Conservation (phyloP, 2,113 vertebrate genomes). For the Thymallus thymallus region DNA sequence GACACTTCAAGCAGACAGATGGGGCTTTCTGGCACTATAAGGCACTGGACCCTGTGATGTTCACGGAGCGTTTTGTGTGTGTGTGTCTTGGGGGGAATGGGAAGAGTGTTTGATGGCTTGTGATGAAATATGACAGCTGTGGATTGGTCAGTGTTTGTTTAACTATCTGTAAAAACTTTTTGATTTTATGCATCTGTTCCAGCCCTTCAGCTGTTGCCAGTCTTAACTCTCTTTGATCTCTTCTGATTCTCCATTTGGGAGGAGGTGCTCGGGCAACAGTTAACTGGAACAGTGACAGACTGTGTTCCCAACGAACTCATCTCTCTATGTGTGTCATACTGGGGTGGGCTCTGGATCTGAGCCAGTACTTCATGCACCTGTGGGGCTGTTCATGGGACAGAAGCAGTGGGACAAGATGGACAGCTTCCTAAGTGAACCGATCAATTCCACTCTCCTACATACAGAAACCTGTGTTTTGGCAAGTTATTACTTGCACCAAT, state of each 20-base stretch:
- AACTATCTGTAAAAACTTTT: constrained; percentile 33
- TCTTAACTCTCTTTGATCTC: constrained; percentile 49
- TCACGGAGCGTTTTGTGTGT: neutral
- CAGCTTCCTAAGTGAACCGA: constrained; percentile 13
- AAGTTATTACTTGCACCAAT: constrained; percentile 38
- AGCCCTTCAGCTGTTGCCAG: constrained; percentile 18
- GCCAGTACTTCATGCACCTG: constrained; percentile 12
- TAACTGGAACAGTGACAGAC: constrained; percentile 24
- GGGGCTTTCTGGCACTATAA: no score
- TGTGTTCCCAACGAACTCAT: constrained; percentile 15
- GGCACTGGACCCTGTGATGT: no score
- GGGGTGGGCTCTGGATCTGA: neutral
- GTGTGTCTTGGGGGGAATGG: neutral
- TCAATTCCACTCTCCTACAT: neutral
- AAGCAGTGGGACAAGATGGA: constrained; percentile 7
- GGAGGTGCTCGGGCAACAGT: constrained; percentile 25
- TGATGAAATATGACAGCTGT: constrained; percentile 43
- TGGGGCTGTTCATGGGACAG: constrained; percentile 40
- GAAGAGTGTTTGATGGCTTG: constrained; percentile 21
- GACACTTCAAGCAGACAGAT: no score
- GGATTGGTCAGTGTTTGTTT: constrained; percentile 38
- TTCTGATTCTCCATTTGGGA: constrained; percentile 11
- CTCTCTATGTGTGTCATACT: neutral
- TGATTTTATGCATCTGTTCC: constrained; percentile 49
- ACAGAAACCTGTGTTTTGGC: constrained; percentile 12